Conservation (phyloP, 2,888 invertebrate species). For the Cepaea hortensis region DNA sequence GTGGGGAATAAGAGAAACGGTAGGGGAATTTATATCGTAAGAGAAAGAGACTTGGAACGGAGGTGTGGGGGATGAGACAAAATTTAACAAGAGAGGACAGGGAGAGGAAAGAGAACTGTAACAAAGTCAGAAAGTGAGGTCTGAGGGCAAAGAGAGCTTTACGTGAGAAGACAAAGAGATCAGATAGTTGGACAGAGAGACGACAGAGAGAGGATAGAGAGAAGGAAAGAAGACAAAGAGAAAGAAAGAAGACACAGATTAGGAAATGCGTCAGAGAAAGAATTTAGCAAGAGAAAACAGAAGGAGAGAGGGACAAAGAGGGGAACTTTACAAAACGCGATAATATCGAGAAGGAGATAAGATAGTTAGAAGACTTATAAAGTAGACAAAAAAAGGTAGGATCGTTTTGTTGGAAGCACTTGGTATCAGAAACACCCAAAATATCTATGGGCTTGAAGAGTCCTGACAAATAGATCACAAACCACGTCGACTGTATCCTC, state of each 20-base stretch:
- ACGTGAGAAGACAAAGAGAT: background rate
- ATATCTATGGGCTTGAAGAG: no score
- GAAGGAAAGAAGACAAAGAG: background rate
- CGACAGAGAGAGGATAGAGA: background rate
- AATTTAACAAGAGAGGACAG: background rate
- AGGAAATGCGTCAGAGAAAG: background rate
- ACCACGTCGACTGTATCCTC: no score
- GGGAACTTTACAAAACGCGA: background rate
- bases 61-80: background rate
- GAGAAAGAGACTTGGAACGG: background rate
- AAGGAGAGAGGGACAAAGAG: background rate
- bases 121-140: no score
- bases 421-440: background rate
- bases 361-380: background rate
- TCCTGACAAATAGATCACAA: no score
- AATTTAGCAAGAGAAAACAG: background rate
- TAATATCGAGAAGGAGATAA: background rate
- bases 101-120: background rate
- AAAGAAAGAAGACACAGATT: background rate
- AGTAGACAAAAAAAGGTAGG: background rate
- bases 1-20: background rate
- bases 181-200: background rate
- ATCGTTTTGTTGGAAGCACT: background rate
- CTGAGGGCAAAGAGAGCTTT: background rate
- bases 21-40: background rate